Conservation (phyloP, 2,888 invertebrate genomes). For the Drosophila birchii region DNA sequence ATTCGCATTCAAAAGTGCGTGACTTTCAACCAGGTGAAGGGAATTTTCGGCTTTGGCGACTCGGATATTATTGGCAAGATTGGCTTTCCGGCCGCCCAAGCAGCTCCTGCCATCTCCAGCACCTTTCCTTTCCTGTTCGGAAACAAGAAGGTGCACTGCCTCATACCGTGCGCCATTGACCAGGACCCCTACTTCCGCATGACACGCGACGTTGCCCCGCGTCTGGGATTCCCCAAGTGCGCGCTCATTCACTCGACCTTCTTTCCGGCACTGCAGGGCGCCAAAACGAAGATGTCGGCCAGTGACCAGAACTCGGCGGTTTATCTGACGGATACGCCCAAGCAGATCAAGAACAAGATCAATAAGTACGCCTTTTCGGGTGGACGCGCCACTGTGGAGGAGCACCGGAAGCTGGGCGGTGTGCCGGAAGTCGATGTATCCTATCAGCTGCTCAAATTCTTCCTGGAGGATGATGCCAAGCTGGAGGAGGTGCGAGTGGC, state of each 20-base stretch:
- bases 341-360: conserved; percentile 98
- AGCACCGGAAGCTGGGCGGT: conserved; percentile 96
- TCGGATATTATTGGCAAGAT: conserved; percentile 99
- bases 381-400: conserved; percentile 96
- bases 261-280: conserved; percentile 97
- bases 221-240: conserved; percentile 94
- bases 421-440: conserved; percentile 98
- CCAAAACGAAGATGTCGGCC: conserved; percentile 99
- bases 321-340: conserved; percentile 96
- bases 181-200: conserved; percentile 99
- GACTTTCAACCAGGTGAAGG: conserved; percentile 98
- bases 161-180: conserved; percentile 99
- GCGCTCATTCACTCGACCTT: conserved; percentile 94
- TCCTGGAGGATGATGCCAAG: conserved; percentile 95
- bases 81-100: conserved; percentile 97
- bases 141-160: conserved; percentile 87
- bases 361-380: conserved; percentile 99
- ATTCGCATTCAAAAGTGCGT: conserved; percentile 96
- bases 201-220: conserved; percentile 98
- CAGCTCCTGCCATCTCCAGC: conserved; percentile 95
- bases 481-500: conserved; percentile 89
- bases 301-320: conserved; percentile 97
- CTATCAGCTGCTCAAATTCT: conserved; percentile 97
- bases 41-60: conserved; percentile 98
- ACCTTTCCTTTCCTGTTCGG: conserved; percentile 96